Conservation (phyloP, 1,140 invertebrate genomes). For the Drosophila sproati region DNA sequence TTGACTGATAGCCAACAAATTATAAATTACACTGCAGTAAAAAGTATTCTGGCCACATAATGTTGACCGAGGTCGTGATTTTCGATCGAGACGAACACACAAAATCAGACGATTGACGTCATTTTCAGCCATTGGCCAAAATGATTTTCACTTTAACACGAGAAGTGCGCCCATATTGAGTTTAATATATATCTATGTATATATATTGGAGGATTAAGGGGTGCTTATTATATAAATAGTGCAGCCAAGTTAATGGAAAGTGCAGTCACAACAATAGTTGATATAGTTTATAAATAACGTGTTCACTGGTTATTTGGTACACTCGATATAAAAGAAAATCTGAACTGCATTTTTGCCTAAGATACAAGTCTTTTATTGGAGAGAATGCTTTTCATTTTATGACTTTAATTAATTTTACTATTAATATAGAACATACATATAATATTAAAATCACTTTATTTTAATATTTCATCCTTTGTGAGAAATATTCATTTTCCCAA, state of each 20-base stretch:
- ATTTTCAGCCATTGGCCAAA: not conserved
- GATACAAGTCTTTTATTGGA: too few species aligned
- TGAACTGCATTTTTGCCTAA: too few species aligned
- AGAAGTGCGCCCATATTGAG: too few species aligned
- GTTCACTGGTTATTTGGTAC: too few species aligned
- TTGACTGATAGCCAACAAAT: slow-evolving; percentile 60
- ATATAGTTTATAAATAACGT: not conserved
- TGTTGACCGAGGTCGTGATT: slow-evolving; percentile 63
- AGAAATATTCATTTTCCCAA: too few species aligned
- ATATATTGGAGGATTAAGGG: not conserved
- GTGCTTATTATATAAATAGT: too few species aligned
- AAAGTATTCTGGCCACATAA: slow-evolving; percentile 1
- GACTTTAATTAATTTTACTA: too few species aligned
- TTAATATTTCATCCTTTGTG: too few species aligned
- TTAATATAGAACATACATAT: too few species aligned
- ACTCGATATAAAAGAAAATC: too few species aligned
- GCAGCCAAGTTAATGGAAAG: slow-evolving; percentile 1
- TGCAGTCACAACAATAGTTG: slow-evolving; percentile 1
- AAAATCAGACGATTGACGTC: slow-evolving; percentile 29
- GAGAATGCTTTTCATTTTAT: too few species aligned
- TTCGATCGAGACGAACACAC: not conserved
- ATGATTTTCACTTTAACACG: not conserved
- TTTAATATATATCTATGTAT: not conserved
- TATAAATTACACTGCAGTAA: slow-evolving; percentile 22
- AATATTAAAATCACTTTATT: too few species aligned